Conservation (phyloP, 2,113 vertebrate genomes). For the Kryptolebias marmoratus region DNA sequence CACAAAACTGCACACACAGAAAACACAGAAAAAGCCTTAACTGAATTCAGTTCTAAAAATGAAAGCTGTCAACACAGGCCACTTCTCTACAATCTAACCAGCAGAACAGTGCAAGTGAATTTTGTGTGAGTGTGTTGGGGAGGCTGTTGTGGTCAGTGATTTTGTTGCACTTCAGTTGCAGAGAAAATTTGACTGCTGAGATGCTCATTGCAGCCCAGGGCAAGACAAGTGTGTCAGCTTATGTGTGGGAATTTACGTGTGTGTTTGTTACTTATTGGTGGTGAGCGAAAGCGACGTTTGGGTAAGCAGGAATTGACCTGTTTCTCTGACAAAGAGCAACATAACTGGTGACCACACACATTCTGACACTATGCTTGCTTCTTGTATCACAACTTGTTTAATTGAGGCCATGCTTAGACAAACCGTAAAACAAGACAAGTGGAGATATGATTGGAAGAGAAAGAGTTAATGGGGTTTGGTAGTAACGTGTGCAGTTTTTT, state of each 20-base stretch:
- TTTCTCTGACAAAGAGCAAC: constrained; percentile 28
- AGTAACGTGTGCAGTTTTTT: neutral
- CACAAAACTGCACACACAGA: constrained; percentile 11
- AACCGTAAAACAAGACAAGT: constrained; percentile 17
- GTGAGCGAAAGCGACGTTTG: constrained; percentile 66
- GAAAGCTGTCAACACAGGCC: constrained; percentile 56
- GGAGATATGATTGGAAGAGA: neutral
- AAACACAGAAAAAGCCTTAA: constrained; percentile 32
- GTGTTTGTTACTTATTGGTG: constrained; percentile 44
- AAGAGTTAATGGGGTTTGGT: neutral
- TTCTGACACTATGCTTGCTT: neutral
- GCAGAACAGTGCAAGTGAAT: constrained; percentile 27
- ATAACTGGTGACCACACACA: constrained; percentile 38
- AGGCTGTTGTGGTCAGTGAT: constrained; percentile 65
- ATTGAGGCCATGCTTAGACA: constrained; percentile 21
- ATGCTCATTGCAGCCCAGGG: constrained; percentile 63
- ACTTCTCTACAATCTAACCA: constrained; percentile 51
- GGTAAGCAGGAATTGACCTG: constrained; percentile 65
- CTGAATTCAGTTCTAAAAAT: constrained; percentile 50
- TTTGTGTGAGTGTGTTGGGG: constrained; percentile 23
- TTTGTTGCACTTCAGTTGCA: constrained; percentile 64
- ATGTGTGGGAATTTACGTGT: constrained; percentile 4
- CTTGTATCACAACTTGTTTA: constrained; percentile 22
- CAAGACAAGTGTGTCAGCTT: constrained; percentile 47
- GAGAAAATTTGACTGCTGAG: constrained; percentile 64